Percentiles rank a stretch among this genome's conserved stretches.
These are phyloP conservation scores for Mnemiopsis leidyi DNA, from an alignment of 37 sponge, comb jelly and placozoan species.

Conservation along the genomic window DNA sequence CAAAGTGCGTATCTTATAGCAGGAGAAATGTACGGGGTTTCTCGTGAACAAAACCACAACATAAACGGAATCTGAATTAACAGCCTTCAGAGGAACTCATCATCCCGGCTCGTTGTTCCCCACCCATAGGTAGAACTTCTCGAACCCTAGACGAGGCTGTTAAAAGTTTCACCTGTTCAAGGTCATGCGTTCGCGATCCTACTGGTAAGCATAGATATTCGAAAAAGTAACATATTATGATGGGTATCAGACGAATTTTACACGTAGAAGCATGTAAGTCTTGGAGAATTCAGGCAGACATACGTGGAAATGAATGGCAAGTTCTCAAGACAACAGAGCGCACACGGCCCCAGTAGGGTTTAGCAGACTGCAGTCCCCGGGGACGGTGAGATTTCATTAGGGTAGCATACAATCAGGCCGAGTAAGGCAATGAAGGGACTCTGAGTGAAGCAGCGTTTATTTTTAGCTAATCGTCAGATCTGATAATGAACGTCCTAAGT, in stretches of 20 bases:
- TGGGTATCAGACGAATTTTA: not conserved
- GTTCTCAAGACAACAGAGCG: not conserved
- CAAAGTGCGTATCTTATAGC: not conserved
- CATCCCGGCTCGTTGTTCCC: not conserved
- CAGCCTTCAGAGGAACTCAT: not conserved
- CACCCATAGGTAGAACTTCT: not conserved
- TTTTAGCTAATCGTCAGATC: not conserved
- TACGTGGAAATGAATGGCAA: not conserved
- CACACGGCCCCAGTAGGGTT: not conserved
- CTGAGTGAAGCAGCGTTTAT: not conserved
- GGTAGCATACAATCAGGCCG: not conserved
- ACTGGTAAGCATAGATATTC: not conserved
- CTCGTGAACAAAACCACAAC: not conserved
- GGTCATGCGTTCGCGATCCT: no score
- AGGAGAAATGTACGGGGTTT: not conserved
- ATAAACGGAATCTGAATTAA: not conserved
- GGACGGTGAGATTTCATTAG: not conserved
- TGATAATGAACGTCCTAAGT: not conserved
- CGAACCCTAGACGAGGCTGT: not conserved
- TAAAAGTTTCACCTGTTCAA: not conserved
- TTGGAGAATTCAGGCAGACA: not conserved
- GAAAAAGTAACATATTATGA: not conserved
- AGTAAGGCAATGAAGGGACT: not conserved
- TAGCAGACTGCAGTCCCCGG: not conserved
- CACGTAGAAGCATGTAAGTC: not conserved